Evolutionary conservation across 2,797 vertebrate species (phyloP), one percentile per base, ranked within the genome.

Genomic region (Myripristis murdjan): DNA sequence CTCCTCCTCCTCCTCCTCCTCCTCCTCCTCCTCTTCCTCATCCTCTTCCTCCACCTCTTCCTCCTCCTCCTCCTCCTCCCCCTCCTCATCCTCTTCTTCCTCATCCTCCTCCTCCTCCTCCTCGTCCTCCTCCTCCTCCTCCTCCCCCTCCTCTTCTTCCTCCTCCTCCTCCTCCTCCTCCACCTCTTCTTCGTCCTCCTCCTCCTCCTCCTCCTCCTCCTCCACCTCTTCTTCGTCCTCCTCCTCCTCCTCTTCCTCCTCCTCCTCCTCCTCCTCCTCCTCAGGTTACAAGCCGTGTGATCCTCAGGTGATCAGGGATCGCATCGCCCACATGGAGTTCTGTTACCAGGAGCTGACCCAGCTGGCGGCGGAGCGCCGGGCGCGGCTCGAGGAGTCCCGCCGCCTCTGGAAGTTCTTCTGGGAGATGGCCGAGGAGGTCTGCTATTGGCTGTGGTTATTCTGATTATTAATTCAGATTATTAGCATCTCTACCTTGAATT

Each of bases 261-360:
- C n/a, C n/a, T n/a, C n/a, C n/a, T n/a, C n/a, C n/a, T n/a, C n/a
- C n/a, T n/a, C n/a, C n/a, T n/a, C n/a, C n/a, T n/a, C n/a, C n/a
- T n/a, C n/a, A 99, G 98, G 93, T 84, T 99, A 98, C 83, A 97
- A 97, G 77, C 97, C 98, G n/a, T 99, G 98, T 4, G 96, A 99
- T 58, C 97, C 98, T 54, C 97, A 98, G 88, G 90, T 99, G 84
- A 98, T 99, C 89, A 91, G 66, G 14, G 96, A 97, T 66, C 93
- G 98, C 0, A 96, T 99, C 64, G 95, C 94, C 70, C 97, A 98
- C 84, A 91, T 99, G 76, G 94, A 98, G 37, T 79, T 97, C 75
- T 98, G 97, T 79, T 95, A 96, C 28, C 86, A 87, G 81, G 97
- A 98, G 82, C 93, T 99, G 22, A 93, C 95, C 56, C 84, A 84